These are phyloP conservation scores for Galendromus occidentalis DNA, from an alignment of 1,140 invertebrate species.

Conservation along the genomic window DNA sequence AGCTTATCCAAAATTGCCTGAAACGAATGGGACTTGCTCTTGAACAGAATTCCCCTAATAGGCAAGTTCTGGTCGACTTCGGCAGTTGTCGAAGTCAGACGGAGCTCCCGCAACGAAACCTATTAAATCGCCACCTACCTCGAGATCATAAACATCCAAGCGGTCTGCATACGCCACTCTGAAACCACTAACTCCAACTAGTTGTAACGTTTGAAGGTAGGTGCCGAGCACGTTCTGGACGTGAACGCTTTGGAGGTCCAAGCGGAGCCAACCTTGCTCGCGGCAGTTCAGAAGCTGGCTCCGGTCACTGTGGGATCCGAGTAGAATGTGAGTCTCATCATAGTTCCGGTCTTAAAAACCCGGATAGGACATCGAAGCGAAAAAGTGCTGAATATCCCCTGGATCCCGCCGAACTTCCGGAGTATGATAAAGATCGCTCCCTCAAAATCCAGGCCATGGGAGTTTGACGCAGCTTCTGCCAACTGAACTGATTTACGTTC, in stretches of 20 bases:
- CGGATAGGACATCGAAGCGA: no score
- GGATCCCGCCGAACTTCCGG: no score
- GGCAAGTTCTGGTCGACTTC: neutral
- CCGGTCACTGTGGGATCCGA: neutral
- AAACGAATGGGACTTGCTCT: neutral
- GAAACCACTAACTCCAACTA: neutral
- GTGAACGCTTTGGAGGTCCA: neutral
- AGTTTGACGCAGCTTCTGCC: no score
- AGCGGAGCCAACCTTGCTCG: neutral
- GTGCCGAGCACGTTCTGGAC: conserved; percentile 5
- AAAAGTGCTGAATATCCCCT: no score
- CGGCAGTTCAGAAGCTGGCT: neutral
- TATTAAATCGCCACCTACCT: neutral
- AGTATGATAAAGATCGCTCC: no score
- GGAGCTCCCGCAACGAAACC: neutral
- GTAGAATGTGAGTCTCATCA: neutral
- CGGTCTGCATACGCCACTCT: conserved; percentile 5
- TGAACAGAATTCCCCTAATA: neutral
- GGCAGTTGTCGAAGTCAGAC: neutral
- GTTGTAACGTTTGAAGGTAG: neutral
- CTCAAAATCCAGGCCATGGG: no score
- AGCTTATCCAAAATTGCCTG: neutral
- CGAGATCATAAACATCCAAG: conserved; percentile 3
- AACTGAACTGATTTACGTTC: no score
- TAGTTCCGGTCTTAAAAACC: no score